Conservation (phyloP, 2,113 vertebrate genomes). For the Fregetta grallaria region DNA sequence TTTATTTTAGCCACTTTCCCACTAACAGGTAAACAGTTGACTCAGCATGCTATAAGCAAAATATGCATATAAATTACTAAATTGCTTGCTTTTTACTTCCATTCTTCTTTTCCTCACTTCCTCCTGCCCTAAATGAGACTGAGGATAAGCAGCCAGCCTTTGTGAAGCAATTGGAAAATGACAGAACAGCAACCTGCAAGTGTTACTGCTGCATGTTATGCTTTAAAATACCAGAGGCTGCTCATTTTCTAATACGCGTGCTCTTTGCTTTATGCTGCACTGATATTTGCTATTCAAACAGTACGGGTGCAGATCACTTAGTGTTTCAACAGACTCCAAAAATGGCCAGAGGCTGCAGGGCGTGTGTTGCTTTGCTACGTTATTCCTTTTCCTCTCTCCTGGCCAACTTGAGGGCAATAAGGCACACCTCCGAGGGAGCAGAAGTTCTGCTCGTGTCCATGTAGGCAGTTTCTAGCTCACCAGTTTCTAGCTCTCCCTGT, state of each 20-base stretch:
- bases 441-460: background rate
- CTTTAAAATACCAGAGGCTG: background rate
- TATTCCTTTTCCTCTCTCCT: background rate
- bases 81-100: background rate
- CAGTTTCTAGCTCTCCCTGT: background rate
- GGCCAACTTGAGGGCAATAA: background rate
- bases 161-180: background rate
- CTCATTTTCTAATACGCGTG: background rate
- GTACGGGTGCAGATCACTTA: background rate
- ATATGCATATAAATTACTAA: background rate
- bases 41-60: background rate
- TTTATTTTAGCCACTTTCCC: background rate
- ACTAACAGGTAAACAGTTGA: conserved; percentile 31
- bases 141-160: background rate
- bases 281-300: conserved; percentile 1
- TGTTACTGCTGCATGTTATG: background rate
- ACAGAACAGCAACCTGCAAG: background rate
- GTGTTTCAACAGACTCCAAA: background rate
- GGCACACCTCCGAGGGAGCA: background rate
- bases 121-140: background rate
- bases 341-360: conserved; percentile 1
- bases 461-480: background rate
- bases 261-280: background rate
- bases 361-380: background rate
- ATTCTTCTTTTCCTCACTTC: background rate